Conservation (phyloP, 2,888 invertebrate genomes). For the Xanthorhoe spadicearia region DNA sequence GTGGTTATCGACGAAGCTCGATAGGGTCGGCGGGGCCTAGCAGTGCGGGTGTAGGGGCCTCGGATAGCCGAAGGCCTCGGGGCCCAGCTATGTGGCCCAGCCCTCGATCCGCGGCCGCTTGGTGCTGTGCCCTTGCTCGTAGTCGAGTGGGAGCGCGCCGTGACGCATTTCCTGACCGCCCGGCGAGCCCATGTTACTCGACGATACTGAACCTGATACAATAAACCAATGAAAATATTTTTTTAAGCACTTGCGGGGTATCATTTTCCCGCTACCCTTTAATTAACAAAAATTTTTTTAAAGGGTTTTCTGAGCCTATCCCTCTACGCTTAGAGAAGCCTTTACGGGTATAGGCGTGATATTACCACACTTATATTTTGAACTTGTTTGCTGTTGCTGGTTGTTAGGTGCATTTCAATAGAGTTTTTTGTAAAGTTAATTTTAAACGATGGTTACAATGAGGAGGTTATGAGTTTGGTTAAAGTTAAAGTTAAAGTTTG, state of each 20-base stretch:
- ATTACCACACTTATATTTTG: background rate
- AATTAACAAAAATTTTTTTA: no score
- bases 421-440: no score
- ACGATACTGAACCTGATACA: conserved; percentile 90
- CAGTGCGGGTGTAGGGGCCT: conserved; percentile 83
- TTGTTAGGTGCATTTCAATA: background rate
- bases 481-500: no score
- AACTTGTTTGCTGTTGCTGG: no score
- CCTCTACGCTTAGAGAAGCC: no score
- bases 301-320: no score
- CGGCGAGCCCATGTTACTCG: conserved; percentile 92
- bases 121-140: conserved; percentile 88
- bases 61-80: conserved; percentile 81
- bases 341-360: no score
- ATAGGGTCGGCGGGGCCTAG: conserved; percentile 60
- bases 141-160: conserved; percentile 75
- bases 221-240: no score
- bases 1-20: conserved; percentile 61
- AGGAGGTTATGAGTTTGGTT: no score
- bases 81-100: conserved; percentile 94
- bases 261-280: no score
- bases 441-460: no score
- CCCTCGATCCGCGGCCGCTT: conserved; percentile 96
- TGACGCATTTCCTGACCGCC: conserved; percentile 84
- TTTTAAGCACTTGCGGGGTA: no score